These are phyloP conservation scores for Papilio elwesi DNA, from an alignment of 2,888 invertebrate species.

Conservation along the genomic window DNA sequence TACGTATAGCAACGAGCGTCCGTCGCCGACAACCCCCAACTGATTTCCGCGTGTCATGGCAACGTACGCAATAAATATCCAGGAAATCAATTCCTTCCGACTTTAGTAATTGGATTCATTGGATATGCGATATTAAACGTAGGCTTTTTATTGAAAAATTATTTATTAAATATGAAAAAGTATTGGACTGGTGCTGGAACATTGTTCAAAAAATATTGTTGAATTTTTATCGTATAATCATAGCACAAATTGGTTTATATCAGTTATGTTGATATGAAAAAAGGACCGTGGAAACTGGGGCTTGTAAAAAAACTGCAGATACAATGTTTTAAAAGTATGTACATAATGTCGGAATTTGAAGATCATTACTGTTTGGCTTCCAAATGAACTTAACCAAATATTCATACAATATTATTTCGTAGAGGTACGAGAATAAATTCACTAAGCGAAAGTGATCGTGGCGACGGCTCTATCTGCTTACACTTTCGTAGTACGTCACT, in stretches of 20 bases:
- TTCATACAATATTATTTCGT: neutral
- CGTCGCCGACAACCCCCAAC: conserved; percentile 51
- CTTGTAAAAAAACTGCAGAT: too few species aligned
- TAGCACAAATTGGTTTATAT: too few species aligned
- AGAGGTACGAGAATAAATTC: conserved; percentile 57
- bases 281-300: too few species aligned
- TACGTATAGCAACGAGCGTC: conserved; percentile 36
- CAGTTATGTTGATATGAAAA: too few species aligned
- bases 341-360: too few species aligned
- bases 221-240: neutral
- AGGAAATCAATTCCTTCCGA: conserved; percentile 67
- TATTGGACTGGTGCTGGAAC: neutral
- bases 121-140: conserved; percentile 60
- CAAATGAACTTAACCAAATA: too few species aligned
- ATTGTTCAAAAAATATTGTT: neutral
- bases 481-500: conserved; percentile 69
- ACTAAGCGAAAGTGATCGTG: conserved; percentile 73
- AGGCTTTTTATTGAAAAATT: conserved; percentile 37
- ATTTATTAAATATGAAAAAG: neutral
- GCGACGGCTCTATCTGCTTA: conserved; percentile 73
- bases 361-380: too few species aligned
- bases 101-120: conserved; percentile 60
- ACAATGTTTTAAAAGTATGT: too few species aligned
- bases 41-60: conserved; percentile 57
- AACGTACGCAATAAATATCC: conserved; percentile 58